phyloP scores from a whole-genome alignment of 2,888 invertebrate genomes.

The Apodemia hepburni region DNA sequence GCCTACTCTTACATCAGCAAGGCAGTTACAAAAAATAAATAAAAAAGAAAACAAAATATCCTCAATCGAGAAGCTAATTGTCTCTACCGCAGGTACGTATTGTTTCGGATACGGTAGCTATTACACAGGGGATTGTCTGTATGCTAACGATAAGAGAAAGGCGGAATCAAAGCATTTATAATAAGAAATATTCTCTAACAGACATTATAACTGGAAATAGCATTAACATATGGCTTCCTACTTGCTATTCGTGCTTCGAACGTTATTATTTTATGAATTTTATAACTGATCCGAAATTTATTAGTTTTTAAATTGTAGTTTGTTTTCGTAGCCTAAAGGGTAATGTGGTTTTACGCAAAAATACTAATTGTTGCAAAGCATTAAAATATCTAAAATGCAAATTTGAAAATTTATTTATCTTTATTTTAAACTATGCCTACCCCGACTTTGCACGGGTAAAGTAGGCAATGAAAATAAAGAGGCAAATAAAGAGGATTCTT shows the following conservation, averaged over 20 bases:
- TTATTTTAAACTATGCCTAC: too few species aligned
- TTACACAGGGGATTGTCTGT: conserved; percentile 10
- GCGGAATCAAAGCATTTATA: conserved; percentile 1
- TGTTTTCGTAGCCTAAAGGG: too few species aligned
- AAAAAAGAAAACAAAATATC: too few species aligned
- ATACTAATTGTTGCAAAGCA: too few species aligned
- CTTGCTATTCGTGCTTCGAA: background rate
- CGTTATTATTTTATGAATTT: background rate
- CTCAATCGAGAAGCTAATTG: background rate
- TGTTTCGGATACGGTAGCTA: conserved; percentile 4
- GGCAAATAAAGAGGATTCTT: too few species aligned
- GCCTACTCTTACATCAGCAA: too few species aligned
- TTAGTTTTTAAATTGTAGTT: too few species aligned
- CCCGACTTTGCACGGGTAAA: too few species aligned
- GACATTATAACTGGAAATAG: conserved; percentile 9
- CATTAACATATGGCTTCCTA: conserved; percentile 8
- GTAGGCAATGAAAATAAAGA: too few species aligned
- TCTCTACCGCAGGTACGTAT: background rate
- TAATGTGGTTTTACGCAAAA: too few species aligned
- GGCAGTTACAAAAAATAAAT: background rate
- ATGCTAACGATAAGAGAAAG: conserved; percentile 11
- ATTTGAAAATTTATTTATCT: too few species aligned
- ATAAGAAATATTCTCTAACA: conserved; percentile 9
- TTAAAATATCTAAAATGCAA: too few species aligned
- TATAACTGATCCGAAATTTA: background rate